Conservation (phyloP, 2,113 vertebrate species). For the Aphyosemion australe region DNA sequence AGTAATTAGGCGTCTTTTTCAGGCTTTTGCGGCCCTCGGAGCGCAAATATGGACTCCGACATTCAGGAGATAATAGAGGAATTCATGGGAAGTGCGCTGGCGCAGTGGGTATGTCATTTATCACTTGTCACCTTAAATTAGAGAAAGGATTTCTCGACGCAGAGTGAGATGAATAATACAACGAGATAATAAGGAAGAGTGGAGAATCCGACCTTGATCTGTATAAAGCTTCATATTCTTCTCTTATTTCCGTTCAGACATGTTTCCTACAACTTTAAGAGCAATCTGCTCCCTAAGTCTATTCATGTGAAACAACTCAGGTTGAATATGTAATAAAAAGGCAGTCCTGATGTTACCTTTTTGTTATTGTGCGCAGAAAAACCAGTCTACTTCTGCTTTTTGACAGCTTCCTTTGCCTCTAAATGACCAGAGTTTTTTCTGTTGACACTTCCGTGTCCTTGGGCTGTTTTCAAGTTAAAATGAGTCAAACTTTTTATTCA, state of each 20-base stretch:
- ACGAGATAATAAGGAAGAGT: neutral
- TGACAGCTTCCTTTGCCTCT: conserved; percentile 52
- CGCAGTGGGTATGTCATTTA: conserved; percentile 81
- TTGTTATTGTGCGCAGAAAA: conserved; percentile 28
- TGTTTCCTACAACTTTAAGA: neutral
- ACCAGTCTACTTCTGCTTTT: conserved; percentile 68
- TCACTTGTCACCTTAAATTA: conserved; percentile 48
- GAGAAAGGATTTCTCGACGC: conserved; percentile 38
- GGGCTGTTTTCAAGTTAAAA: conserved; percentile 19
- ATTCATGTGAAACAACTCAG: conserved; percentile 3
- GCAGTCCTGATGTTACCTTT: neutral
- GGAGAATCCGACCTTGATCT: neutral
- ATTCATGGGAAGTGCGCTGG: conserved; percentile 81
- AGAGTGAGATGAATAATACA: conserved; percentile 8
- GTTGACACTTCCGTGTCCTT: conserved; percentile 58
- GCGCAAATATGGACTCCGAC: conserved; percentile 74
- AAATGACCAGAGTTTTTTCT: conserved; percentile 19
- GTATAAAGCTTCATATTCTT: neutral
- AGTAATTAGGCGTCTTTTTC: conserved; percentile 42
- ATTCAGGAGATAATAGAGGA: conserved; percentile 79
- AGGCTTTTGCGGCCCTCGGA: conserved; percentile 22
- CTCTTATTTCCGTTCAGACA: conserved; percentile 17
- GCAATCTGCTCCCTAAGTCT: neutral
- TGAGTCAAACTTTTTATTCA: neutral
- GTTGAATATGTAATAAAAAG: conserved; percentile 6